Conservation (phyloP, 2,888 invertebrate species). For the Chrysopilus asiliformis region DNA sequence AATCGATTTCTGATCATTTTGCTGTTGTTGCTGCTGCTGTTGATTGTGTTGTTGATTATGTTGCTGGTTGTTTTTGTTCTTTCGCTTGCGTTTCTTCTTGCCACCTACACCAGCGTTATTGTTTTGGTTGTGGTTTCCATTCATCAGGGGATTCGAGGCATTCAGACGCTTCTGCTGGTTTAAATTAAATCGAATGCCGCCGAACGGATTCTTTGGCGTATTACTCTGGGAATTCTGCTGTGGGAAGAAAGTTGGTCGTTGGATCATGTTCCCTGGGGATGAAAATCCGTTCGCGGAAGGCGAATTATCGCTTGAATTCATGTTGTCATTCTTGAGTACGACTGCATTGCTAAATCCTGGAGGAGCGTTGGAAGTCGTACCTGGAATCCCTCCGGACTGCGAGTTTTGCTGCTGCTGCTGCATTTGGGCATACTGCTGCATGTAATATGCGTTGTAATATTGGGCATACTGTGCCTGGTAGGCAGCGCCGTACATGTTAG, state of each 20-base stretch:
- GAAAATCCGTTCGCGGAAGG: conserved; percentile 47
- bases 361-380: conserved; percentile 33
- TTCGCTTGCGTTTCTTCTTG: conserved; percentile 66
- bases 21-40: conserved; percentile 28
- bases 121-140: conserved; percentile 25
- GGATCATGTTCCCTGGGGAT: conserved; percentile 22
- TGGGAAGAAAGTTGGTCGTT: conserved; percentile 28
- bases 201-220: conserved; percentile 31
- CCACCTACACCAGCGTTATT: conserved; percentile 34
- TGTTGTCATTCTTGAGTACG: conserved; percentile 18
- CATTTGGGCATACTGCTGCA: conserved; percentile 19
- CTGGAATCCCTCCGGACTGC: conserved; percentile 22
- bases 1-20: conserved; percentile 30
- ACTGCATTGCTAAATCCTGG: conserved; percentile 38
- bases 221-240: conserved; percentile 18
- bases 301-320: neutral
- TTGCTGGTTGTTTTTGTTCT: conserved; percentile 39
- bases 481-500: conserved; percentile 10
- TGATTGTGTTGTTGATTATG: conserved; percentile 23
- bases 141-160: conserved; percentile 28
- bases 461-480: conserved; percentile 14
- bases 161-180: conserved; percentile 35
- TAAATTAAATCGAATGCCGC: conserved; percentile 42
- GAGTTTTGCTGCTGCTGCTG: conserved; percentile 22
- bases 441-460: conserved; percentile 16